A percentile compares a stretch with the other conserved stretches of the same genome.
phyloP scores from a whole-genome alignment of 2,888 invertebrate genomes.

The Sclerodermus sp. region DNA sequence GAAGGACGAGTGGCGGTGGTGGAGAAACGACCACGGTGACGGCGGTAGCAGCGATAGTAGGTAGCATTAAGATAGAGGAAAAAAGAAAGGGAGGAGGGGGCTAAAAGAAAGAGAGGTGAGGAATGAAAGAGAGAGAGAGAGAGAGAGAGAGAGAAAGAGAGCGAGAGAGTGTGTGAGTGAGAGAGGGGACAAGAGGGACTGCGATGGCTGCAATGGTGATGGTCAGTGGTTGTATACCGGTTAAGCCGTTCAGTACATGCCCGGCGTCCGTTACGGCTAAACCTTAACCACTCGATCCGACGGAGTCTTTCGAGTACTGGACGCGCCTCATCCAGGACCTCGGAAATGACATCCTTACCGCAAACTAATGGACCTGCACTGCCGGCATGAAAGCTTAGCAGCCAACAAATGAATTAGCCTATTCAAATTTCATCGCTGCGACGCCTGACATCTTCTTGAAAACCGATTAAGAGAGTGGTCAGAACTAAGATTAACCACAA shows the following conservation, averaged over 20 bases:
- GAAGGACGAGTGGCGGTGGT: slow-evolving; percentile 15
- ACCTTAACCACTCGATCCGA: slow-evolving; percentile 31
- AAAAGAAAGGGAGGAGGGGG: background rate
- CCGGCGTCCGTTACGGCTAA: slow-evolving; percentile 42
- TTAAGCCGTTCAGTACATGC: slow-evolving; percentile 45
- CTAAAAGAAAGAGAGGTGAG: slow-evolving; percentile 1
- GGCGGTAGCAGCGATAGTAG: background rate
- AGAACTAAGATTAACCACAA: too few relatives aligned
- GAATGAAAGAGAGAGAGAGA: slow-evolving; percentile 11
- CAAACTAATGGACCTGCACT: too few relatives aligned
- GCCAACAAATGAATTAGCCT: too few relatives aligned
- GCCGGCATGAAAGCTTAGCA: too few relatives aligned
- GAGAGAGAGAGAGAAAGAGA: slow-evolving; percentile 6
- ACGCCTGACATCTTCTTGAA: too few relatives aligned
- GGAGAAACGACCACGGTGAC: slow-evolving; percentile 14
- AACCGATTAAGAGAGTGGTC: too few relatives aligned
- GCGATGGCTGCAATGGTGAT: slow-evolving; percentile 38
- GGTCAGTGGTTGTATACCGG: slow-evolving; percentile 44
- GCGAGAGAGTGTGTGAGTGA: slow-evolving; percentile 13
- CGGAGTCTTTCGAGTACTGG: background rate
- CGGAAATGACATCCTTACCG: too few relatives aligned
- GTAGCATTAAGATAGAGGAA: slow-evolving; percentile 6
- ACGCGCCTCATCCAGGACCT: background rate
- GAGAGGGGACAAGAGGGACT: slow-evolving; percentile 26
- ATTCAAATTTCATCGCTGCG: too few relatives aligned